Conservation (phyloP, 2,113 vertebrate genomes). For the Esox niger region DNA sequence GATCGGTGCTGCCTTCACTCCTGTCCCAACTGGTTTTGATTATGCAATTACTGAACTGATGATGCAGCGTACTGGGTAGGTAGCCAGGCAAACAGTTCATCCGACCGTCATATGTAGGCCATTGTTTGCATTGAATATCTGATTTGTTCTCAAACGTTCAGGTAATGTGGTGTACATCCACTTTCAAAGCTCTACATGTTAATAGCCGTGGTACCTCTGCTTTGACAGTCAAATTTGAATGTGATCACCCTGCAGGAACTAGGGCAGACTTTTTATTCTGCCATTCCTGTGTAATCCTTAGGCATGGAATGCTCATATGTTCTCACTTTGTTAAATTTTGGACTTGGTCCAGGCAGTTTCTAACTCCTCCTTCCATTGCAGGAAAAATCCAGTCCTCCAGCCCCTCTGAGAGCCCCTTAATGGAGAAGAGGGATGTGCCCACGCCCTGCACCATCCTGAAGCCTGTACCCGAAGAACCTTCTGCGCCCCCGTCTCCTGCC, state of each 20-base stretch:
- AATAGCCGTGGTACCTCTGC: neutral
- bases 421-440: conserved; percentile 80
- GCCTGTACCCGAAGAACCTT: conserved; percentile 69
- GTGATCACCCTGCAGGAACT: too few relatives aligned
- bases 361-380: conserved; percentile 45
- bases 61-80: neutral
- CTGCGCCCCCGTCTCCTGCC: neutral
- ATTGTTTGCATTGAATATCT: conserved; percentile 1
- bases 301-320: too few relatives aligned
- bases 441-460: conserved; percentile 74
- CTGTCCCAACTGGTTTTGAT: neutral
- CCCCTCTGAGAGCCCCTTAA: conserved; percentile 90
- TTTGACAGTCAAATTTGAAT: neutral
- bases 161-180: neutral
- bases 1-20: neutral
- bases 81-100: neutral
- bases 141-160: neutral
- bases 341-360: conserved; percentile 17
- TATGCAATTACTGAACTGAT: too few relatives aligned
- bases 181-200: neutral
- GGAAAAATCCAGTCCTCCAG: conserved; percentile 86
- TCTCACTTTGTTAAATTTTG: conserved; percentile 25
- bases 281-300: too few relatives aligned
- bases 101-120: neutral
- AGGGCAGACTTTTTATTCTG: too few relatives aligned